Base-by-base conservation (phyloP, 2,888 invertebrate species). In the Suillia variegata region DNA sequence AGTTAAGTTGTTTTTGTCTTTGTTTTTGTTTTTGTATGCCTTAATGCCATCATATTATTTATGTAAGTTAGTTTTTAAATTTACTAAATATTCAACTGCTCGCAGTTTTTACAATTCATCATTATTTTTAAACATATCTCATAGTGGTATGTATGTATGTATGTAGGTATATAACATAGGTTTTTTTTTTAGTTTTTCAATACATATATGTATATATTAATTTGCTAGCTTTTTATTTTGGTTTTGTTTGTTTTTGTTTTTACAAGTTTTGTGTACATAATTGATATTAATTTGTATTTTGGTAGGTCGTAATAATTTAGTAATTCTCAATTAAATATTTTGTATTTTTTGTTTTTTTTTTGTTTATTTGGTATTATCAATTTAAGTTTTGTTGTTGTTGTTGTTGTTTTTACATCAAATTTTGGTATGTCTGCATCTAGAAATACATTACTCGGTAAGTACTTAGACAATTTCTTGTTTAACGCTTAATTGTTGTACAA, bases 361-460 rank as follows among this genome's bases (percentile, higher is more conserved):
- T 13, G 10, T 53, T 21, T 22, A 24, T 42, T 13, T 38, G 20
- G 20, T 20, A 4, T 53, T 53, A 10, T 53, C 21, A 34, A 18
- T 34, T 53, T 33, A 38, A n/a, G 6, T 8, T 38, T 38, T 4
- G 38, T 50, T 45, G 22, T 57, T 48, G n/a, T 48, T 55, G 54
- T n/a, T n/a, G n/a, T 58, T 59, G n/a, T 31, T 61, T 62, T 49
- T 55, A 52, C 54, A 51, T 54, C 57, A 51, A n/a, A 56, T 49
- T 64, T 66, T 67, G 69, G 74, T 74, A 71, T 72, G 73, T 65
- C 75, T 70, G 63, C 70, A 68, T 75, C 68, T 70, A 70, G 69
- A 75, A 70, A 70, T 70, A 74, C 67, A 63, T 68, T 59, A 58
- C 58, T 62, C 56, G 64, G 56, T 70, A 61, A 55, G 62, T 59